Base-by-base conservation (phyloP, 1,140 invertebrate genomes). In the Patella vulgata region DNA sequence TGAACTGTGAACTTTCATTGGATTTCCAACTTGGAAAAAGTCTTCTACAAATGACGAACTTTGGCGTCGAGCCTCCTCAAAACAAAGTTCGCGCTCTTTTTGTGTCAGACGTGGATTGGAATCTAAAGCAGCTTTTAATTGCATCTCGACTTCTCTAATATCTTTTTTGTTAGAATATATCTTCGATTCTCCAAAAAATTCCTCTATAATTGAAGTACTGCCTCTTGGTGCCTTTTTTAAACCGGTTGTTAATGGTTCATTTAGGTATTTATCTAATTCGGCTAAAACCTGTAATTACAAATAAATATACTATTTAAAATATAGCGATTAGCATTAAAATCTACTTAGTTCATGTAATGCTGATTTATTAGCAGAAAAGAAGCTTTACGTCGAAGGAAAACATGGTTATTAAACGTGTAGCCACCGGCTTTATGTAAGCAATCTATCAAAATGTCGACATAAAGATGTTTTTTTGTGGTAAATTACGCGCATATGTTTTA, bases 1-100 rank as follows among this genome's bases (percentile, higher is more conserved):
- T 3, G 60, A 9, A 43, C 50, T 47, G 23, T 30, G 42, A 9
- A 57, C 50, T 8, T 51, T 31, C 48, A 56, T 66, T 51, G 21
- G 21, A 21, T 36, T 17, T 43, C 69, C 70, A 33, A 73, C 80
- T 50, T 88, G 87, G 84, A 91, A 91, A 75, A 90, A 91, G 59
- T 91, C 89, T 79, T 90, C 89, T 68, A 91, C 89, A 64, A 88
- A 85, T 8, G 88, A 87, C 4, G 88, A 87, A 23, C 87, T 88
- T 62, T 89, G 86, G 17, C 90, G 83, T 14, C 89, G 85, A 3
- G 87, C 83, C 53, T 90, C 6, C 5, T 80, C 64, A 79, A 78
- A 23, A 57, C 54, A 14, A 66, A 48, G 23, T 52, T 39, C 28
- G 55, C 36, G 5, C 42, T 52, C 23, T 28, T 51, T 33, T 31